phyloP scores from a whole-genome alignment of 2,797 vertebrate species.

The Sardinella longiceps region DNA sequence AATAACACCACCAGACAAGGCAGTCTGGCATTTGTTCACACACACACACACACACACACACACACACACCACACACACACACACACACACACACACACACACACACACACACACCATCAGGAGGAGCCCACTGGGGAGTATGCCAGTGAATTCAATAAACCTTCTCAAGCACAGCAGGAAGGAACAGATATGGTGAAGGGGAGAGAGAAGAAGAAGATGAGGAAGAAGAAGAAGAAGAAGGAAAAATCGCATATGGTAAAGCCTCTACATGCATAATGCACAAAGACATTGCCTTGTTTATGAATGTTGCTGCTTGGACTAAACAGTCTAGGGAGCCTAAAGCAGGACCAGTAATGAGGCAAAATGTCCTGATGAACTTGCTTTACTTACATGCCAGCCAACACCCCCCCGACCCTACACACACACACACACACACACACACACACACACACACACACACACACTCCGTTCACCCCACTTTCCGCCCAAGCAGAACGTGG shows the following conservation, averaged over 20 bases:
- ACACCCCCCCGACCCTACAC: background rate
- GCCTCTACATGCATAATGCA: slow-evolving; percentile 8
- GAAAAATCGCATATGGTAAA: background rate
- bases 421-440: background rate
- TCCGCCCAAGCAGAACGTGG: background rate
- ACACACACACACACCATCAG: background rate
- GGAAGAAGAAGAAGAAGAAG: background rate
- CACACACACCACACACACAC: background rate
- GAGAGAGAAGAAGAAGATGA: background rate
- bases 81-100: background rate
- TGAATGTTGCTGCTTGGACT: background rate
- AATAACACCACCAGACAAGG: background rate
- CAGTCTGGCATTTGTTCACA: background rate
- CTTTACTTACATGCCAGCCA: background rate
- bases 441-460: background rate
- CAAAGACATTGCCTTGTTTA: slow-evolving; percentile 5
- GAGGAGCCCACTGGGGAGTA: background rate
- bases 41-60: background rate
- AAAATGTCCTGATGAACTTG: slow-evolving; percentile 3
- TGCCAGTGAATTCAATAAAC: background rate
- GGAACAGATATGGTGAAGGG: background rate
- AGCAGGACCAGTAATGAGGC: background rate
- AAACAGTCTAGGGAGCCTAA: background rate
- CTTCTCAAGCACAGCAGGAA: background rate
- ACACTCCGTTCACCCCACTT: background rate